Percentiles rank a stretch among this genome's conserved stretches.
phyloP scores from a whole-genome alignment of 2,888 invertebrate genomes.

The Cantharis flavilabris region DNA sequence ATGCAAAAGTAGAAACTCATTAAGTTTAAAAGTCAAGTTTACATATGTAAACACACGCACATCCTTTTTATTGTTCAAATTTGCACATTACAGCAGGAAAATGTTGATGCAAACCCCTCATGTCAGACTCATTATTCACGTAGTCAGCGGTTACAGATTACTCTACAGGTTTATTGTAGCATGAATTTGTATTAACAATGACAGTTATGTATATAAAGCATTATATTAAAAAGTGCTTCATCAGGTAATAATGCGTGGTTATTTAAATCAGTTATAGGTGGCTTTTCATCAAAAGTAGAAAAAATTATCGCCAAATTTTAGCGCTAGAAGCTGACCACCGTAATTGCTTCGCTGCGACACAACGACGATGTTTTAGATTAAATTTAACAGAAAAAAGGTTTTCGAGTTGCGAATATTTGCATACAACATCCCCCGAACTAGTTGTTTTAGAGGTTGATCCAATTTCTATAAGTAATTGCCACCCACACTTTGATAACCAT shows the following conservation, averaged over 20 bases:
- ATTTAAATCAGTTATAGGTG: background rate
- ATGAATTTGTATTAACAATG: slow-evolving; percentile 9
- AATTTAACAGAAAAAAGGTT: background rate
- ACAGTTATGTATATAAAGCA: slow-evolving; percentile 1
- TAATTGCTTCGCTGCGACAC: background rate
- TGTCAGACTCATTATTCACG: slow-evolving; percentile 16
- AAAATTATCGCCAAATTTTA: background rate
- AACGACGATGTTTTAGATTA: background rate
- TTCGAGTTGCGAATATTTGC: background rate
- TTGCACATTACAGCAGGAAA: slow-evolving; percentile 11
- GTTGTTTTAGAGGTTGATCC: background rate
- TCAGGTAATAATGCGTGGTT: background rate
- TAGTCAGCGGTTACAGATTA: slow-evolving; percentile 14
- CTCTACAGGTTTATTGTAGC: slow-evolving; percentile 16
- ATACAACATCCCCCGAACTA: background rate
- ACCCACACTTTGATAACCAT: slow-evolving; percentile 1
- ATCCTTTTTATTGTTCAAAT: slow-evolving; percentile 11
- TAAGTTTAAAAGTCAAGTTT: slow-evolving; percentile 1
- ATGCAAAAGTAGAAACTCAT: background rate
- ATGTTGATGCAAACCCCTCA: slow-evolving; percentile 11
- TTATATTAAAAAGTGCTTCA: slow-evolving; percentile 2
- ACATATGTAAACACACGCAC: slow-evolving; percentile 4
- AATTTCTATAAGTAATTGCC: slow-evolving; percentile 3
- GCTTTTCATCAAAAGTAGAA: background rate
- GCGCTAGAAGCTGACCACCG: background rate